A percentile compares a stretch with the other conserved stretches of the same genome.
Conservation (phyloP, 2,797 vertebrate species). For the Melanotaenia parkinsoni region DNA sequence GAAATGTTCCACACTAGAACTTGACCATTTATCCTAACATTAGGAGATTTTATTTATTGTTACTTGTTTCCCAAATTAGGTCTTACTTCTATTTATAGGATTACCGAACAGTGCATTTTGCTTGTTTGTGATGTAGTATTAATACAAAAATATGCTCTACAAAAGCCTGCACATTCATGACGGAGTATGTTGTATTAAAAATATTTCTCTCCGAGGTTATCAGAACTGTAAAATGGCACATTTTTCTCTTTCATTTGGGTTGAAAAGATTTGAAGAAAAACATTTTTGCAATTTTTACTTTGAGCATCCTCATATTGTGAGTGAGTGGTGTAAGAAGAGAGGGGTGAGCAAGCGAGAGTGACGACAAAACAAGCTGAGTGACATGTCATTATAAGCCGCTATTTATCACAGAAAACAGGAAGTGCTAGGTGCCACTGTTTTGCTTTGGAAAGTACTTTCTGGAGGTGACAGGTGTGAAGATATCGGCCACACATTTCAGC, state of each 20-base stretch:
- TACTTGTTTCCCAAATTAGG: background rate
- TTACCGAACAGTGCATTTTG: too few species aligned
- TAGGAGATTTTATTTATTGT: background rate
- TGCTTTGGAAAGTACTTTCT: slow-evolving; percentile 20
- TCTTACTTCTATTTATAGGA: background rate
- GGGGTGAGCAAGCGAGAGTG: background rate
- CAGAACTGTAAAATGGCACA: background rate
- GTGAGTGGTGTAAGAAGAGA: background rate
- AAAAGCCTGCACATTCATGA: background rate
- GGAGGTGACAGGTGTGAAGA: slow-evolving; percentile 36
- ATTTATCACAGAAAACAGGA: slow-evolving; percentile 34
- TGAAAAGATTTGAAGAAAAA: background rate
- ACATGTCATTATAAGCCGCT: slow-evolving; percentile 29
- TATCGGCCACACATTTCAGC: slow-evolving; percentile 23
- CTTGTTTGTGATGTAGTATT: background rate
- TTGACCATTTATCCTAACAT: background rate
- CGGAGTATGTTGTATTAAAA: too few species aligned
- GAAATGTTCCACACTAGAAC: background rate
- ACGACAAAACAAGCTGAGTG: slow-evolving; percentile 6
- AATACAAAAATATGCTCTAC: background rate
- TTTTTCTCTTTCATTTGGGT: too few species aligned
- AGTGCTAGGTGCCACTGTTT: background rate
- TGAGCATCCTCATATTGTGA: background rate
- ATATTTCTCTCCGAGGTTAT: background rate
- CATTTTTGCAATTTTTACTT: too few species aligned